A percentile compares a stretch with the other conserved stretches of the same genome.
These are phyloP conservation scores for Thalassophryne amazonica DNA, from an alignment of 2,797 vertebrate species.

Conservation along the genomic window DNA sequence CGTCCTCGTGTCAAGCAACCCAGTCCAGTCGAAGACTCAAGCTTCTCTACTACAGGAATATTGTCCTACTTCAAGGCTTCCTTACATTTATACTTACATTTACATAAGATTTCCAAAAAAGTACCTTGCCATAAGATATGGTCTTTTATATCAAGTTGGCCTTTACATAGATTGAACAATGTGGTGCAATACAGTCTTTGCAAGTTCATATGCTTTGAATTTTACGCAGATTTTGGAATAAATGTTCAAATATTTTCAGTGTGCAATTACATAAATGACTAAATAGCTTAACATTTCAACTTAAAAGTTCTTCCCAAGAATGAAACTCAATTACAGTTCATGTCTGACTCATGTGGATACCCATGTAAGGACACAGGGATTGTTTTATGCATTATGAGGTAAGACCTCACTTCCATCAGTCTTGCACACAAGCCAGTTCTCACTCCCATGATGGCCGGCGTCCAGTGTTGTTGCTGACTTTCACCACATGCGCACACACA, in stretches of 20 bases:
- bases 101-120: constrained; percentile 39
- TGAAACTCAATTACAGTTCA: constrained; percentile 22
- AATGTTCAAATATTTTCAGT: constrained; percentile 1
- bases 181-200: too few relatives aligned
- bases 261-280: too few relatives aligned
- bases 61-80: too few relatives aligned
- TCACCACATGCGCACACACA: too few relatives aligned
- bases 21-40: too few relatives aligned
- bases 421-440: constrained; percentile 50
- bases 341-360: constrained; percentile 41
- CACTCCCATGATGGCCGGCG: constrained; percentile 37
- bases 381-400: constrained; percentile 66
- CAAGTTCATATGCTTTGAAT: too few relatives aligned
- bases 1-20: too few relatives aligned
- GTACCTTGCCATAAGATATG: constrained; percentile 12
- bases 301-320: constrained; percentile 37
- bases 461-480: constrained; percentile 46
- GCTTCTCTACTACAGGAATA: too few relatives aligned
- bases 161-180: too few relatives aligned
- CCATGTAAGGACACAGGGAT: constrained; percentile 63
- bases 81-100: too few relatives aligned
- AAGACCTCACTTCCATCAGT: constrained; percentile 57
- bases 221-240: constrained; percentile 8
- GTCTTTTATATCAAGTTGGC: too few relatives aligned
- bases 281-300: too few relatives aligned